Evolutionary conservation across 1,140 invertebrate species (phyloP), one percentile per base, ranked within the genome.

Genomic region (Drosophila neocordata): DNA sequence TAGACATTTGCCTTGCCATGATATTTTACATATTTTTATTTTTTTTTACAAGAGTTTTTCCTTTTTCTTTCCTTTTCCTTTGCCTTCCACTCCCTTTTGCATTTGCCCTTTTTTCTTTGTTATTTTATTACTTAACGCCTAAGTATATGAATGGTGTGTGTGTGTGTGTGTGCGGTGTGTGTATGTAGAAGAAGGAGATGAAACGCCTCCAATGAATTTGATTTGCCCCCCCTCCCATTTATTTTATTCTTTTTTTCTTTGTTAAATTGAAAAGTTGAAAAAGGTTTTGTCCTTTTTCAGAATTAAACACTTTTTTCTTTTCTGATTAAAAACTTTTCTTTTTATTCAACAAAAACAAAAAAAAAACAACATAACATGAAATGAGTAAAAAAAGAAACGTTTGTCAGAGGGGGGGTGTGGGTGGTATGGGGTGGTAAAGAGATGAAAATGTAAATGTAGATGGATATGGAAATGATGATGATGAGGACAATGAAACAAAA

Each of bases 11-110:
- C 68, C 65, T 66, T 80, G 68, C 59, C 63, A 84, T 87, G 83
- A 88, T 87, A 87, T 87, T 87, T 88, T 87, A 88, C 83, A 87
- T 87, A 88, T 82, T 88, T 78, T n/a, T n/a, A n/a, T n/a, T n/a
- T 72, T 37, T 59, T 82, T 85, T 78, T 69, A 34, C 63, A 48
- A 60, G 58, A 68, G 48, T 75, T 65, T 31, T 63, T 65, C 7
- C 18, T 11, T 61, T 71, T 3, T 59, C 61, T 31, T 60, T 48
- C 55, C 15, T 73, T 52, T 74, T 9, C 55, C 27, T 52, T 51
- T 70, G 18, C 64, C 27, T 68, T 61, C 38, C 58, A 48, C 65
- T 55, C 55, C 56, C 69, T 65, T 79, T 62, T 69, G 68, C 63
- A 87, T 85, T 78, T 72, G 76, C 73, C 68, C 68, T 77, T 77